Evolutionary conservation across 92 coral and sea anemone genomes (phyloP).

Genomic region (Zoanthus solanderi): DNA sequence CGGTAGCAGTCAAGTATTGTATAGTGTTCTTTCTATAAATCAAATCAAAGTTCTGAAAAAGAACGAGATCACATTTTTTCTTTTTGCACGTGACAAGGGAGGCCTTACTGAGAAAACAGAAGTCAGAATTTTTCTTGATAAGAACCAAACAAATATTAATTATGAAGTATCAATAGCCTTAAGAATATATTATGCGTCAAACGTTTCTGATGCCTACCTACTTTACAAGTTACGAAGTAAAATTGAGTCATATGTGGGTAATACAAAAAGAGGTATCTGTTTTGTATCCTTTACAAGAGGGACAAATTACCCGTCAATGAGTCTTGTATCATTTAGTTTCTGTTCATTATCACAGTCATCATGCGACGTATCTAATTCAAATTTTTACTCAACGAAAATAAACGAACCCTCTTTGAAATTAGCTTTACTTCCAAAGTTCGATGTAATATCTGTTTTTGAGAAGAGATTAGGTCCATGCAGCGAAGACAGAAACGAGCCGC

Average conservation of each 20-base stretch:
- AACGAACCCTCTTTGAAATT: conserved; percentile 19
- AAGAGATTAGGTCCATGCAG: conserved; percentile 47
- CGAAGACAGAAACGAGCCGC: conserved; percentile 46
- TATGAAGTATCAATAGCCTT: conserved; percentile 32
- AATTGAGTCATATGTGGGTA: conserved; percentile 32
- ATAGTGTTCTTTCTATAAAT: conserved; percentile 32
- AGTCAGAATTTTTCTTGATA: conserved; percentile 11
- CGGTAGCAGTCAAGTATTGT: conserved; percentile 42
- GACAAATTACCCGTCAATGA: conserved; percentile 43
- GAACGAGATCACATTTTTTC: conserved; percentile 12
- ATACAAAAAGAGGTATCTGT: conserved; percentile 19
- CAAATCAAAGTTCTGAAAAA: conserved; percentile 22
- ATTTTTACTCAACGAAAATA: conserved; percentile 11
- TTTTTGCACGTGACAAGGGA: conserved; percentile 59
- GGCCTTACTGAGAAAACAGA: conserved; percentile 45
- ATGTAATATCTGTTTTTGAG: conserved; percentile 20
- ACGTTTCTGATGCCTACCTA: conserved; percentile 43
- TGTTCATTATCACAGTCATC: conserved; percentile 12
- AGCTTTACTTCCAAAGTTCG: conserved; percentile 53
- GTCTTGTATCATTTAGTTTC: conserved; percentile 50
- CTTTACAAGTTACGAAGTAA: conserved; percentile 18
- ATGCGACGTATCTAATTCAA: conserved; percentile 26
- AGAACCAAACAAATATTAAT: conserved; percentile 7
- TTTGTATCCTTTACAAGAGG: conserved; percentile 53
- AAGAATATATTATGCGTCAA: conserved; percentile 24